These are phyloP conservation scores for Nematolebias whitei DNA, from an alignment of 2,113 vertebrate genomes.

Conservation along the genomic window DNA sequence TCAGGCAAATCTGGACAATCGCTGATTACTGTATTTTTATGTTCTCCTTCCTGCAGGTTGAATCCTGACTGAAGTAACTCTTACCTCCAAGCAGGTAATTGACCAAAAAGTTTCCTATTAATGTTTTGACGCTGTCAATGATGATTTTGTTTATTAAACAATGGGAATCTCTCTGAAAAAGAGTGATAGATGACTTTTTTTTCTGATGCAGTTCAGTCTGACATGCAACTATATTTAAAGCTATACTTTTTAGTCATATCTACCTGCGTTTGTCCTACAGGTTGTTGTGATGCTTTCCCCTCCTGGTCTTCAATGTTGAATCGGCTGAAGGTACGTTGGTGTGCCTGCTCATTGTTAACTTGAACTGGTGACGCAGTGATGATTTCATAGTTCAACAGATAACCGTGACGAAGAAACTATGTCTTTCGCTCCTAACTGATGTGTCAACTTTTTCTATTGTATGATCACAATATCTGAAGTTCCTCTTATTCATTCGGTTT, in stretches of 20 bases:
- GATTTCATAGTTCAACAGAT: neutral
- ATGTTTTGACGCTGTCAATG: conserved; percentile 77
- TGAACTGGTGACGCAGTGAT: neutral
- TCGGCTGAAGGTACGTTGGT: neutral
- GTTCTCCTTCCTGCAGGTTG: conserved; percentile 10
- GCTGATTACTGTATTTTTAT: neutral
- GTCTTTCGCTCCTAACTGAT: conserved; percentile 83
- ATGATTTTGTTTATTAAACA: conserved; percentile 78
- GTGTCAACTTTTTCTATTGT: neutral
- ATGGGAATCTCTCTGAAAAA: conserved; percentile 97
- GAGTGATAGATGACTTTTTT: conserved; percentile 77
- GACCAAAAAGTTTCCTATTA: too few species aligned
- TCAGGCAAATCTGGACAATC: fast-evolving
- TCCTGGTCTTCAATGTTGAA: neutral
- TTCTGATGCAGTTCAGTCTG: conserved; percentile 83
- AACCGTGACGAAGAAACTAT: neutral
- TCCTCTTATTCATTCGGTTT: fast-evolving
- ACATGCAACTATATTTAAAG: fast-evolving
- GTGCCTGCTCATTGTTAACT: fast-evolving
- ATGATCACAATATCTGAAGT: fast-evolving
- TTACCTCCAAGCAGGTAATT: too few species aligned
- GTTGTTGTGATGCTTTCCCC: too few species aligned
- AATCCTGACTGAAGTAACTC: fast-evolving
- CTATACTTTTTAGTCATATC: fast-evolving
- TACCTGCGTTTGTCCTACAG: conserved; percentile 16